Percentiles rank a stretch among this genome's conserved stretches.
phyloP scores from a whole-genome alignment of 2,797 vertebrate genomes.

The Leuciscus waleckii region DNA sequence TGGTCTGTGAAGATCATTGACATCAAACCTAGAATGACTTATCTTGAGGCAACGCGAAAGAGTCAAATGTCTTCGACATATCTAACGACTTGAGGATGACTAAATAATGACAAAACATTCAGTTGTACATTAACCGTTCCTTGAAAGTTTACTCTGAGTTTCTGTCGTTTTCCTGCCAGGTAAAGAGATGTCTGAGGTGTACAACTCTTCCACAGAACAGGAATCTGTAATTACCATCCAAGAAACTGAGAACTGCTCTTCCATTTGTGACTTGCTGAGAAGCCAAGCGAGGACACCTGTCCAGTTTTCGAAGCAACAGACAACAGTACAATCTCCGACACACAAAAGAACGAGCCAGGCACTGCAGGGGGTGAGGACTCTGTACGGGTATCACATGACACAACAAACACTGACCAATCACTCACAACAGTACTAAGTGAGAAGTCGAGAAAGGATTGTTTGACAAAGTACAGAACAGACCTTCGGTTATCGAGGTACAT shows the following conservation, averaged over 20 bases:
- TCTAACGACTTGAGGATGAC: not conserved
- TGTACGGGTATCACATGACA: conserved; percentile 49
- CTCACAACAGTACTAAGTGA: conserved; percentile 48
- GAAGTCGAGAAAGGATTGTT: conserved; percentile 21
- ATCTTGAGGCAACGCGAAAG: not conserved
- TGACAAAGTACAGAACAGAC: conserved; percentile 54
- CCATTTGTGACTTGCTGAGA: conserved; percentile 27
- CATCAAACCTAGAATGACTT: not conserved
- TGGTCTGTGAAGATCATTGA: not conserved
- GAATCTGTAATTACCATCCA: conserved; percentile 63
- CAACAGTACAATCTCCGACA: conserved; percentile 31
- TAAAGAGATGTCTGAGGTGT: conserved; percentile 69
- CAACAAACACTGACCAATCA: conserved; percentile 56
- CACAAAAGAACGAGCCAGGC: conserved; percentile 49
- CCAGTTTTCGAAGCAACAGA: conserved; percentile 35
- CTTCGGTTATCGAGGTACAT: conserved; percentile 46
- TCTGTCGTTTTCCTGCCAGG: conserved; percentile 60
- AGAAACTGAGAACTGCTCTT: conserved; percentile 23
- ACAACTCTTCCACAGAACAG: conserved; percentile 68
- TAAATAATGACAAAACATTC: not conserved
- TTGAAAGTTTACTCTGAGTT: not conserved
- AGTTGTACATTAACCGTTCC: too few species aligned
- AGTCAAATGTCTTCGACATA: not conserved
- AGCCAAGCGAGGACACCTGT: conserved; percentile 26
- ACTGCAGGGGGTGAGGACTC: conserved; percentile 36